Percentiles rank a stretch among this genome's conserved stretches.
These are phyloP conservation scores for Corbicula japonica DNA, from an alignment of 2,888 invertebrate species.

Conservation along the genomic window DNA sequence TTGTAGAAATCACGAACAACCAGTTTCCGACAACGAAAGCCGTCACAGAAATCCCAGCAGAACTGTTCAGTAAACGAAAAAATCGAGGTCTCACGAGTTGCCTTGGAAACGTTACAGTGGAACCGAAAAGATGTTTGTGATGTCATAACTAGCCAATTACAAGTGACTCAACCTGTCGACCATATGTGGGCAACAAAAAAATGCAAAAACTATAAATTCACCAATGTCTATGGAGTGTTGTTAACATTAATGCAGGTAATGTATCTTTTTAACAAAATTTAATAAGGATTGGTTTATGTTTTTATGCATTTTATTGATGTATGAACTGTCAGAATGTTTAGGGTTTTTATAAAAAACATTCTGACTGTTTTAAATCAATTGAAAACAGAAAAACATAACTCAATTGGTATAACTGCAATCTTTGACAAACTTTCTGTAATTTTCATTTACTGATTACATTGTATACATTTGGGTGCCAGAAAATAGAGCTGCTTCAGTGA, in stretches of 20 bases:
- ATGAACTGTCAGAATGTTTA: too few species aligned
- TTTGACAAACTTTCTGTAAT: too few species aligned
- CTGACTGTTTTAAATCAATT: too few species aligned
- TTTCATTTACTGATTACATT: too few species aligned
- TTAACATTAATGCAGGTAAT: conserved; percentile 96
- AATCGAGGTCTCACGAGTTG: conserved; percentile 89
- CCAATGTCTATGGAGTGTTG: conserved; percentile 95
- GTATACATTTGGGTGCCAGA: too few species aligned
- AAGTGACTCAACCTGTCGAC: conserved; percentile 95
- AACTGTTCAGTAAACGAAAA: conserved; percentile 75
- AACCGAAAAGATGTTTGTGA: conserved; percentile 93
- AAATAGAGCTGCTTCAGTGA: too few species aligned
- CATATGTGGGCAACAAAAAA: conserved; percentile 89
- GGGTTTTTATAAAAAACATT: too few species aligned
- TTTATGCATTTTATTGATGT: too few species aligned
- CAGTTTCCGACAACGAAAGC: conserved; percentile 66
- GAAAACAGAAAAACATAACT: too few species aligned
- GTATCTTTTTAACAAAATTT: too few species aligned
- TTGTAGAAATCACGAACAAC: conserved; percentile 74
- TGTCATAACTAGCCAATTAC: conserved; percentile 94
- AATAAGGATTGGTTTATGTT: too few species aligned
- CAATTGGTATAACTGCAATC: too few species aligned
- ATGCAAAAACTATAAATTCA: conserved; percentile 88
- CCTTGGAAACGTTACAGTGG: conserved; percentile 97
- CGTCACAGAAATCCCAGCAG: conserved; percentile 57